Base-by-base conservation (phyloP, 2,113 vertebrate species). In the Carassius auratus region DNA sequence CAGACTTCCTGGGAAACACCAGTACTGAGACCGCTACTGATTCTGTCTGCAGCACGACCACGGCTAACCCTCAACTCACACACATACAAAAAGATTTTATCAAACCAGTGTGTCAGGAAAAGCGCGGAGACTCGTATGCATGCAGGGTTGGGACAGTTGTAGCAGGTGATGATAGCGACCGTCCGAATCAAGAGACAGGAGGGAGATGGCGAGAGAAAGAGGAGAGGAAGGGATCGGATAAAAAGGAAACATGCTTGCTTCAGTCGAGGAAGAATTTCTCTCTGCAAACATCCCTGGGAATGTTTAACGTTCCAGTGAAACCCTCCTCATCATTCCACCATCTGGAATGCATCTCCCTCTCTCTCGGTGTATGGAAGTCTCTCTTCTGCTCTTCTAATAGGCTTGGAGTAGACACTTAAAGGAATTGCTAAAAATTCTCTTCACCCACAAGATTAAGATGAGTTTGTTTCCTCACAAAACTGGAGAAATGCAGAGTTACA, bases 261-360 rank as follows among this genome's bases (percentile, higher is more conserved):
- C 61, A 92, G 90, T 91, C 89, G 88, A 92, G 89, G 89, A 92
- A 93, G 89, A 92, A 92, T 93, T 89, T 93, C 89, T 90, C 91
- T 91, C 89, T 80, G 90, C 93, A 94, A 92, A 93, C 92, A 93
- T 92, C 91, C 86, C 87, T 91, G 91, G 92, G 92, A 95, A 94
- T 93, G 92, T 89, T 90, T 90, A 89, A 87, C 78, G 90, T 92
- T 93, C 90, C 92, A 93, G 89, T 62, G 90, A 92, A 94, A 92
- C 91, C 91, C 91, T 91, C 92, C 93, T 95, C 92, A 93, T 93
- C 90, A 92, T 91, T 92, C 90, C 93, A 93, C 92, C 93, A 93
- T 95, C 93, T 95, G 94, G 94, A 90, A 92, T 86, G 86, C 89
- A 93, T 92, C 90, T 90, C 88, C 87, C 85, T 90, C 36, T 48